Evolutionary conservation across 2,888 invertebrate species (phyloP), one percentile per base, ranked within the genome.

Genomic region (Peribatodes rhomboidaria): DNA sequence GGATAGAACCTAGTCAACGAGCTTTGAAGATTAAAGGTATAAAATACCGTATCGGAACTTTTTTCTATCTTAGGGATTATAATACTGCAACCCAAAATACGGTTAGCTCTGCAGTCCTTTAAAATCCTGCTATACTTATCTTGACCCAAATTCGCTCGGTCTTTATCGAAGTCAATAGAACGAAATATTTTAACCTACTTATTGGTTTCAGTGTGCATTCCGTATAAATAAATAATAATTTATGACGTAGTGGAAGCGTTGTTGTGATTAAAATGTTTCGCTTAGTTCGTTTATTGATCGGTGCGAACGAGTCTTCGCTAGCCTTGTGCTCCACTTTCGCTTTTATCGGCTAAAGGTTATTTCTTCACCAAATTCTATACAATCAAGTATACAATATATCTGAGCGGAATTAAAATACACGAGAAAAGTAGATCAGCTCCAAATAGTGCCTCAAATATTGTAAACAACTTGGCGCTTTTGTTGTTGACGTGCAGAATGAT

Each of bases 321-420:
- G 80, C 82, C 78, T 81, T 80, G 79, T 79, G 83, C 77, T 82
- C 81, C 75, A 83, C 83, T 84, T 84, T 84, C 84, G 81, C 79
- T 84, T 83, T 83, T 82, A 79, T 76, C 77, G 77, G 68, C 76
- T 75, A 81, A 81, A 82, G 80, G 78, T 83, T 81, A 76, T 77
- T 79, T 80, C 74, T 74, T 72, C 74, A 54, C 58, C 22, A 31
- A 47, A 49, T 41, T 42, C 53, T 41, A 41, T 27, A 46, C 35
- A 49, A 54, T 47, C 11, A 74, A 72, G 69, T 74, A 72, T 73
- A 64, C 64, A 72, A 69, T 68, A 33, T 50, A 22, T 69, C 65
- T 18, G 71, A 69, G 61, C 61, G 62, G 60, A 62, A 64, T 59
- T 56, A 49, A 58, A 61, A 47, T 50, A 41, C 1, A 44, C 10